A percentile compares a stretch with the other conserved stretches of the same genome.
phyloP scores from a whole-genome alignment of 2,113 vertebrate species.

The Cyphomyrus discorhynchus region DNA sequence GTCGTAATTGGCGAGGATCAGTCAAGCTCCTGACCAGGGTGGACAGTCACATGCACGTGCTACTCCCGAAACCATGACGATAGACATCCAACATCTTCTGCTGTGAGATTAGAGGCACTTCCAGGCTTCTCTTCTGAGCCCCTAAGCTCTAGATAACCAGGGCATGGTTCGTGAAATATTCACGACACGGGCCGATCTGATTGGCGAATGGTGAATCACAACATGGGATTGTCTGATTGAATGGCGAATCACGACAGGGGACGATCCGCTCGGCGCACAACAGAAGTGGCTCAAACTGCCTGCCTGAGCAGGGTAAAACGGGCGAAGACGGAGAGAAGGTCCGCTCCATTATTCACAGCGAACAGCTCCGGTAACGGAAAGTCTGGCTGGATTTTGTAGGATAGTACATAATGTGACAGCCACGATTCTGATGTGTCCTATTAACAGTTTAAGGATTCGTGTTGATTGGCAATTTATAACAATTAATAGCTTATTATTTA shows the following conservation, averaged over 20 bases:
- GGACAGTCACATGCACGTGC: neutral
- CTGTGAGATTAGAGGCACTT: conserved; percentile 29
- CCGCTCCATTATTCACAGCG: conserved; percentile 67
- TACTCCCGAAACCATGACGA: conserved; percentile 39
- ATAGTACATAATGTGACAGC: conserved; percentile 59
- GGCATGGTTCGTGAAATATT: conserved; percentile 54
- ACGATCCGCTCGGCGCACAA: conserved; percentile 57
- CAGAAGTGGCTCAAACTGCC: conserved; percentile 59
- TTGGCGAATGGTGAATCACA: too few species aligned
- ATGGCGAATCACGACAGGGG: conserved; percentile 44
- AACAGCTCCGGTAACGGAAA: conserved; percentile 59
- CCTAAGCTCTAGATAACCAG: conserved; percentile 46
- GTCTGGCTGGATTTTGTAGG: conserved; percentile 48
- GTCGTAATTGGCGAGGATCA: conserved; percentile 9
- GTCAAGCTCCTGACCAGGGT: conserved; percentile 8
- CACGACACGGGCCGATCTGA: conserved; percentile 50
- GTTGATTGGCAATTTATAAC: conserved; percentile 50
- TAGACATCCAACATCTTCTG: conserved; percentile 29
- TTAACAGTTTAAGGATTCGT: conserved; percentile 61
- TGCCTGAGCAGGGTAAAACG: too few species aligned
- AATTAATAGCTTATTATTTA: conserved; percentile 56
- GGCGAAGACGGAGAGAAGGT: conserved; percentile 28
- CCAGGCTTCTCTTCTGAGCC: conserved; percentile 39
- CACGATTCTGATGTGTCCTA: conserved; percentile 62
- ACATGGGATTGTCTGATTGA: too few species aligned